phyloP scores from a whole-genome alignment of 2,113 vertebrate species.

The Accipiter cooperii region DNA sequence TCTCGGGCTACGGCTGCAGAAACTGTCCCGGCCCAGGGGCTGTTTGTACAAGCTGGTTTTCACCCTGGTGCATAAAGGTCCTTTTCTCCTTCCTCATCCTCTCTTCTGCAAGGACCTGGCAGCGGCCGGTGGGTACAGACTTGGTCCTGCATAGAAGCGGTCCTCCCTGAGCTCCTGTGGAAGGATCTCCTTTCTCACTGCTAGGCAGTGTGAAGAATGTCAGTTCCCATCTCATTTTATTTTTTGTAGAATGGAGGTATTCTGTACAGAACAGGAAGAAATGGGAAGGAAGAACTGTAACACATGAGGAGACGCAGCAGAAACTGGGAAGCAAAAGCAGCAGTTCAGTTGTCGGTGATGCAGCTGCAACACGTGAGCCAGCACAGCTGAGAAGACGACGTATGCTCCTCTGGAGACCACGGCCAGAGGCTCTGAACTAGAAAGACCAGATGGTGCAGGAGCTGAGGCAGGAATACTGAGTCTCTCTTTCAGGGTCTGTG shows the following conservation, averaged over 20 bases:
- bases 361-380: background rate
- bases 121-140: background rate
- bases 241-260: background rate
- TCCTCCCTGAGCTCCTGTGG: background rate
- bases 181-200: background rate
- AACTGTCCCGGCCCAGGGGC: accelerated
- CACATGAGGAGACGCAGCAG: background rate
- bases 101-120: background rate
- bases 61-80: accelerated
- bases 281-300: background rate
- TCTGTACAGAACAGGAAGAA: background rate
- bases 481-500: background rate
- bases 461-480: background rate
- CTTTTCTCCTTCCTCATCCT: background rate
- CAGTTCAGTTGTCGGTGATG: background rate
- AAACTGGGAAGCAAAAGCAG: background rate
- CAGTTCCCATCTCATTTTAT: accelerated
- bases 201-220: background rate
- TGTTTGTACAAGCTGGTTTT: background rate
- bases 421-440: background rate
- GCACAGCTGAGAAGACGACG: background rate
- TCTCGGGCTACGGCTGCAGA: accelerated
- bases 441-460: background rate
- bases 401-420: background rate
- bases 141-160: background rate